Conservation (phyloP, 2,797 vertebrate species). For the Geotrypetes seraphini region DNA sequence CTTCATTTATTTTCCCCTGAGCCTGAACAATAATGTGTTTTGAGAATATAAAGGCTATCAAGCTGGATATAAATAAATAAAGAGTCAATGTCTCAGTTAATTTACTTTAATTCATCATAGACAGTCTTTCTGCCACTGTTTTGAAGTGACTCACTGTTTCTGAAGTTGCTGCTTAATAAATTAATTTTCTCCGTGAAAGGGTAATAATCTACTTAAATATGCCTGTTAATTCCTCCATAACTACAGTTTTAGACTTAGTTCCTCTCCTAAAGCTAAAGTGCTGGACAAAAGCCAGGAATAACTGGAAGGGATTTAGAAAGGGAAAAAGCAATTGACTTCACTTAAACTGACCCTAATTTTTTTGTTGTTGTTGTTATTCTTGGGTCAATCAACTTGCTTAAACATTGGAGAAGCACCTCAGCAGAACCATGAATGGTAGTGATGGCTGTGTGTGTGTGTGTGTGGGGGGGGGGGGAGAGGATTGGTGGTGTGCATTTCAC, state of each 20-base stretch:
- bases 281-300: constrained; percentile 12
- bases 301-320: constrained; percentile 1
- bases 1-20: not conserved
- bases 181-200: constrained; percentile 5
- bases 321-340: constrained; percentile 3
- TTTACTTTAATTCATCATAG: constrained; percentile 2
- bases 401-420: not conserved
- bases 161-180: constrained; percentile 21
- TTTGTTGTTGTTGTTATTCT: constrained; percentile 8
- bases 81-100: not conserved
- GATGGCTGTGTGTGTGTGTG: too few relatives aligned
- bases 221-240: constrained; percentile 12
- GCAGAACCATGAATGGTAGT: constrained; percentile 14
- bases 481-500: too few relatives aligned
- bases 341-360: constrained; percentile 8
- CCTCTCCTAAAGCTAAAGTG: constrained; percentile 8
- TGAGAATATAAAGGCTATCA: too few relatives aligned
- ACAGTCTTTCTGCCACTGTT: not conserved
- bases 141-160: not conserved
- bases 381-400: constrained; percentile 4
- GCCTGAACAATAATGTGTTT: not conserved
- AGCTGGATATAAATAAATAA: too few relatives aligned
- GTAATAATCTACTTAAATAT: constrained; percentile 18
- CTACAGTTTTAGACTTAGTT: constrained; percentile 8
- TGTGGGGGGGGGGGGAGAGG: too few relatives aligned